phyloP scores from a whole-genome alignment of 2,797 vertebrate genomes.

The Gymnothorax reevesii region DNA sequence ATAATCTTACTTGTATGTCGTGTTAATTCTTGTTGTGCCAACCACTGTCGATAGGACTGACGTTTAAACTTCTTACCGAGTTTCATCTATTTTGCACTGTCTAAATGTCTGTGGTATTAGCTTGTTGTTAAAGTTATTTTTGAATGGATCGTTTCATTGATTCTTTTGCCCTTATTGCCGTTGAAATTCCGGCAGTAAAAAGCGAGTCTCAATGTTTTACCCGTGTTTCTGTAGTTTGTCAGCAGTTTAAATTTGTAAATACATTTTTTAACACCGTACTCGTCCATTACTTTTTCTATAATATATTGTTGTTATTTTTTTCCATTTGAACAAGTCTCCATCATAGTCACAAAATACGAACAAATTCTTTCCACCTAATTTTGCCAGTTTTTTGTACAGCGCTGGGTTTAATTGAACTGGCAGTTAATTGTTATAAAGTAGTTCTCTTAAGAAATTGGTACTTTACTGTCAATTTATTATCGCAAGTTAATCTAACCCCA shows the following conservation, averaged over 20 bases:
- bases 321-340: background rate
- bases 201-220: background rate
- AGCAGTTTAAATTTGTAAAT: background rate
- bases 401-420: background rate
- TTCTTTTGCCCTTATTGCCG: background rate
- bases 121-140: background rate
- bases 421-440: background rate
- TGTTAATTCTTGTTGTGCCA: background rate
- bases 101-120: background rate
- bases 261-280: background rate
- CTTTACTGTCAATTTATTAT: background rate
- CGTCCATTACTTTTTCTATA: background rate
- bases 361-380: background rate
- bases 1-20: background rate
- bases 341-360: background rate
- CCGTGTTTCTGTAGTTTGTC: background rate
- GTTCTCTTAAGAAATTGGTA: background rate
- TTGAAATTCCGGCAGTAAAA: background rate
- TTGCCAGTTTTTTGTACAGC: background rate
- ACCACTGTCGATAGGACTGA: background rate
- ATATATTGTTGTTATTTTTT: background rate
- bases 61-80: background rate
- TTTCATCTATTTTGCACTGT: background rate
- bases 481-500: background rate
- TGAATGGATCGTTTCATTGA: background rate